Conservation (phyloP, 2,888 invertebrate species). For the Bombyx huttoni region DNA sequence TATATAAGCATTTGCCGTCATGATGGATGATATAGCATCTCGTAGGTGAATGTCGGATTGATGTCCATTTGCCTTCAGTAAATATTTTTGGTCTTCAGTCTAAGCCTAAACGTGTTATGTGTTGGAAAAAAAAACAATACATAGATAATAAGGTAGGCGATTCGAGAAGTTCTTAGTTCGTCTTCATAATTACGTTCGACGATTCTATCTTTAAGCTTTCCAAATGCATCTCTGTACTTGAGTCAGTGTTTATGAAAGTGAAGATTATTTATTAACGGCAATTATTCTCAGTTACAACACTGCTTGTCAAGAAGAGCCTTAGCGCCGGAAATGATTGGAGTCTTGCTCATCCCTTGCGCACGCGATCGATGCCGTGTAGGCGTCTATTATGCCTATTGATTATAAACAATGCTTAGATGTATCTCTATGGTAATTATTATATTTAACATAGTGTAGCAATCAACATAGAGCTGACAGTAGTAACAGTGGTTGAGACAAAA, state of each 20-base stretch:
- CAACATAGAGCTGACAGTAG: not conserved
- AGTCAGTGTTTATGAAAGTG: conserved; percentile 58
- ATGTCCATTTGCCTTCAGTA: no score
- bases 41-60: no score
- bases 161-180: no score
- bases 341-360: conserved; percentile 43
- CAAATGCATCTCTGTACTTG: conserved; percentile 17
- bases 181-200: no score
- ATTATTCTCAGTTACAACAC: conserved; percentile 51
- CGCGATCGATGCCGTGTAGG: conserved; percentile 20
- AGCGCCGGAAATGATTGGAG: conserved; percentile 61
- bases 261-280: conserved; percentile 61
- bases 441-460: not conserved
- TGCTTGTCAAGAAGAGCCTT: conserved; percentile 15
- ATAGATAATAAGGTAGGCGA: no score
- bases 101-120: no score
- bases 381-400: not conserved
- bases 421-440: not conserved
- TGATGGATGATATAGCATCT: no score
- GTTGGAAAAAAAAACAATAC: no score
- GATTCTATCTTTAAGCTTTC: not conserved
- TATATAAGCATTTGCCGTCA: no score
- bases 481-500: not conserved
- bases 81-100: no score
- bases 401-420: not conserved